A percentile compares a stretch with the other conserved stretches of the same genome.
phyloP scores from a whole-genome alignment of 2,888 invertebrate species.

The Brachylomia viminalis region DNA sequence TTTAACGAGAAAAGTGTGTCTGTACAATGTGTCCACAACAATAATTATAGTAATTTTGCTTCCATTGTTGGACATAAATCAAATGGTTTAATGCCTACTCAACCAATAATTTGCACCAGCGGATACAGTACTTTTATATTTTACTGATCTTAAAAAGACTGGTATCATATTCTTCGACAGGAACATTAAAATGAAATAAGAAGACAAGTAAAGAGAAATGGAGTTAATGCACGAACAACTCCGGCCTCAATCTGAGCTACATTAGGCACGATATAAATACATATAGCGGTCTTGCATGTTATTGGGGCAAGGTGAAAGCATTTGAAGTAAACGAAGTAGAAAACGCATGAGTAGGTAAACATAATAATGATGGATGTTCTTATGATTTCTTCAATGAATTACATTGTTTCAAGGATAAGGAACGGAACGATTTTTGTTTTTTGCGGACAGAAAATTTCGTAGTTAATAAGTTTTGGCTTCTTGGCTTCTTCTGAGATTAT shows the following conservation, averaged over 20 bases:
- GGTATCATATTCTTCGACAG: too few species aligned
- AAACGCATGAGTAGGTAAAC: slow-evolving; percentile 32
- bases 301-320: slow-evolving; percentile 37
- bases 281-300: slow-evolving; percentile 34
- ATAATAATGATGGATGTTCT: slow-evolving; percentile 47
- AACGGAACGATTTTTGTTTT: background rate
- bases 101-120: too few species aligned
- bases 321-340: slow-evolving; percentile 29
- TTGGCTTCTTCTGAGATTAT: too few species aligned
- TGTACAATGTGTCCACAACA: background rate
- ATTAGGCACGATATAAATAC: slow-evolving; percentile 37
- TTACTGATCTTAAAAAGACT: background rate
- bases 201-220: slow-evolving; percentile 13
- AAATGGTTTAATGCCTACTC: background rate
- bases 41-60: background rate
- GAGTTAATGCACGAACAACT: slow-evolving; percentile 35
- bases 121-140: background rate
- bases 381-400: background rate
- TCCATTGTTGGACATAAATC: background rate
- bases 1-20: background rate
- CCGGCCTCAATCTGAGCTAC: slow-evolving; percentile 14
- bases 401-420: slow-evolving; percentile 16
- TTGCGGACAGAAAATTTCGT: background rate
- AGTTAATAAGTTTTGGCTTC: background rate
- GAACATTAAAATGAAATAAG: slow-evolving; percentile 1